Conservation (phyloP, 2,113 vertebrate species). For the Coptodon rendalli region DNA sequence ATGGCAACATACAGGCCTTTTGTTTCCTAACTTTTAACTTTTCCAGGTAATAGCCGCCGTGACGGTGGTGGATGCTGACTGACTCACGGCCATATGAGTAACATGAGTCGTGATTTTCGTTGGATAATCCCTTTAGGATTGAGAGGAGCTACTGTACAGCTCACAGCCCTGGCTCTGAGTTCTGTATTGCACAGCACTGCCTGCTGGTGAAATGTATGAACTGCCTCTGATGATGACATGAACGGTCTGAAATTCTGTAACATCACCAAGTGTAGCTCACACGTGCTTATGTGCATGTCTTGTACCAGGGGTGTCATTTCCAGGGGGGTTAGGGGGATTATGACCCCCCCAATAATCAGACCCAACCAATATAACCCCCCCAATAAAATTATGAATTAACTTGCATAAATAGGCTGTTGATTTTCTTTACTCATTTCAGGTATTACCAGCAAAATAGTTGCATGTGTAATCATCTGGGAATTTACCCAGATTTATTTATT, state of each 20-base stretch:
- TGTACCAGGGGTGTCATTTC: neutral
- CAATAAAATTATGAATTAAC: neutral
- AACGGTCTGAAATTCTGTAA: constrained; percentile 39
- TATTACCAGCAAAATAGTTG: no score
- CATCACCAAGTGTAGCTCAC: neutral
- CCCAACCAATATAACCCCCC: neutral
- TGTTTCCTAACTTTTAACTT: neutral
- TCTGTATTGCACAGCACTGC: constrained; percentile 59
- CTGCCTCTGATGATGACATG: constrained; percentile 10
- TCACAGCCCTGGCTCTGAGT: neutral
- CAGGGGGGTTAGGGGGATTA: neutral
- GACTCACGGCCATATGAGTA: neutral
- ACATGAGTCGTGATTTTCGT: constrained; percentile 2
- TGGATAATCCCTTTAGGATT: neutral
- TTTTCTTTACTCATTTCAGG: neutral
- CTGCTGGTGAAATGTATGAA: constrained; percentile 56
- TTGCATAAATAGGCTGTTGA: neutral
- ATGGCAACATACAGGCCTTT: neutral
- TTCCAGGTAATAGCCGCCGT: neutral
- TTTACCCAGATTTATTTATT: no score
- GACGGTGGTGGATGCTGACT: neutral
- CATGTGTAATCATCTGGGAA: no score
- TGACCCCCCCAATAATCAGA: neutral
- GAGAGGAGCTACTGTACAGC: neutral
- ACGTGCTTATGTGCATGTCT: neutral